Evolutionary conservation across 2,113 vertebrate genomes (phyloP).

Genomic region (Peromyscus leucopus): DNA sequence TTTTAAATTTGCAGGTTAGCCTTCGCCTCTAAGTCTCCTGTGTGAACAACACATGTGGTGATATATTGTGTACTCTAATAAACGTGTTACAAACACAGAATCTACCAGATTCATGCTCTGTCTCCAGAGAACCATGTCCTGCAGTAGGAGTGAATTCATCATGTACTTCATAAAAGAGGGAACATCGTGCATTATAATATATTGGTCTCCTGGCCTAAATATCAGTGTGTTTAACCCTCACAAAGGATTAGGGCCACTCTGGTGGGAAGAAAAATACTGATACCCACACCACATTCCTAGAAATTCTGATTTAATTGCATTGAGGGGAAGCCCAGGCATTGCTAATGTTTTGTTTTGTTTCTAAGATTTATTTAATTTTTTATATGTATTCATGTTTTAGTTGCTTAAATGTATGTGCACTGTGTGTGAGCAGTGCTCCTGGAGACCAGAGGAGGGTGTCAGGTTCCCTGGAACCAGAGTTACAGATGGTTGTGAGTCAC

Average conservation of each 20-base stretch:
- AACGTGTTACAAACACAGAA: too few species aligned
- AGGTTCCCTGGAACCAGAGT: neutral
- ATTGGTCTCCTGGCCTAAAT: slow-evolving; percentile 51
- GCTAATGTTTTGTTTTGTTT: neutral
- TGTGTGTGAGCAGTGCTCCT: neutral
- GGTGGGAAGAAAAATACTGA: slow-evolving; percentile 58
- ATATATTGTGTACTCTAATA: too few species aligned
- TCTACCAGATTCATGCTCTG: neutral
- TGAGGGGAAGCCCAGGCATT: slow-evolving; percentile 55
- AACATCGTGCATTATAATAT: neutral
- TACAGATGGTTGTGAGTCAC: neutral
- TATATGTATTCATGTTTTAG: neutral
- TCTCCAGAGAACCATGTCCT: neutral
- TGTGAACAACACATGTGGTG: neutral
- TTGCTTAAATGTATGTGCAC: too few species aligned
- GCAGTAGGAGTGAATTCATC: neutral
- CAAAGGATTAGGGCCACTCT: slow-evolving; percentile 64
- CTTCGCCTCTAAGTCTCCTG: neutral
- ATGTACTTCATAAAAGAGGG: neutral
- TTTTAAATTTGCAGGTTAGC: neutral
- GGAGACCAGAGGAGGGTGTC: neutral
- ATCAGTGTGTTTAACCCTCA: slow-evolving; percentile 53
- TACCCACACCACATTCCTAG: slow-evolving; percentile 53
- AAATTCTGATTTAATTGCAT: slow-evolving; percentile 74
- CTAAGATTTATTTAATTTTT: neutral